These are phyloP conservation scores for Dasypolia templi DNA, from an alignment of 2,888 invertebrate genomes.

Conservation along the genomic window DNA sequence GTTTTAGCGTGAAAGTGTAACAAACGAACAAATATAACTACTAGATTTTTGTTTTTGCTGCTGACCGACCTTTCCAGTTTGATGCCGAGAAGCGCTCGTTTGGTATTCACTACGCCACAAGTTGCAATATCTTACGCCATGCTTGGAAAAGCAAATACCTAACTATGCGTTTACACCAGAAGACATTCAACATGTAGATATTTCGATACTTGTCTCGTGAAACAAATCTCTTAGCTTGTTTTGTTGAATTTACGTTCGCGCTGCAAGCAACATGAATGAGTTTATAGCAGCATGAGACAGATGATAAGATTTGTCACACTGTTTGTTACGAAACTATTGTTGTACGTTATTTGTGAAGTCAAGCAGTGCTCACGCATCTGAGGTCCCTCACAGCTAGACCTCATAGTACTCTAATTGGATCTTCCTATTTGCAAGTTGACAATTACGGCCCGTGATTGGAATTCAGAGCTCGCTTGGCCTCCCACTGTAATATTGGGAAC, in stretches of 20 bases:
- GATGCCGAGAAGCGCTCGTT: neutral
- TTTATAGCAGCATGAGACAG: neutral
- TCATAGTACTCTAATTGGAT: constrained; percentile 43
- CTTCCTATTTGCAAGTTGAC: constrained; percentile 54
- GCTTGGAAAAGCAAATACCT: neutral
- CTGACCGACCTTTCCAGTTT: neutral
- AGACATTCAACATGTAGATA: neutral
- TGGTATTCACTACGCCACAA: neutral
- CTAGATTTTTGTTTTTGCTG: no score
- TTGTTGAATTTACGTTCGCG: neutral
- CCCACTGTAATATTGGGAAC: constrained; percentile 40
- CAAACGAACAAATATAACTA: no score
- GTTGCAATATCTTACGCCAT: neutral
- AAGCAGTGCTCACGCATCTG: constrained; percentile 15
- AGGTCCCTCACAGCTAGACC: constrained; percentile 17
- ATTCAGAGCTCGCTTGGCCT: constrained; percentile 46
- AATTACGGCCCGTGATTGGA: constrained; percentile 53
- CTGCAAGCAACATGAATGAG: neutral
- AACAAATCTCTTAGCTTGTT: neutral
- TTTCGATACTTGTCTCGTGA: neutral
- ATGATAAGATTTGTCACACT: neutral
- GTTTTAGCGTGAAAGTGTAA: no score
- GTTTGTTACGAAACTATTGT: neutral
- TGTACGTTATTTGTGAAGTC: neutral
- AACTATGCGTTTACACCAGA: neutral